Evolutionary conservation across 2,797 vertebrate species (phyloP).

Genomic region (Argyrosomus regius): DNA sequence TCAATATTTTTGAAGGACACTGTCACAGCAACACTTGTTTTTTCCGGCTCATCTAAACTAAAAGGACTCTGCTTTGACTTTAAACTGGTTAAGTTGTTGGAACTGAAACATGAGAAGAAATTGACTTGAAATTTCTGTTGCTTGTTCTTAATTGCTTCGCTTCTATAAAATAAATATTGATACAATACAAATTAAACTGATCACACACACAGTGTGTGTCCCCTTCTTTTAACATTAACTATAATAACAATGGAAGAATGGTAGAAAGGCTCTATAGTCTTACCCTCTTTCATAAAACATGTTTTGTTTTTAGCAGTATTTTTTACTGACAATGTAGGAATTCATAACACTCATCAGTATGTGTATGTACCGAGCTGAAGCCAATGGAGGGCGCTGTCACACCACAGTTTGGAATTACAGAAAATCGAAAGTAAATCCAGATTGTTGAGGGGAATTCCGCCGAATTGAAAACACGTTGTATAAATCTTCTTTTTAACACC

Average conservation of each 20-base stretch:
- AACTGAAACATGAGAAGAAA: neutral
- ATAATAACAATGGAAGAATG: neutral
- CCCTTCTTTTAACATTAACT: neutral
- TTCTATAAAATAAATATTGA: too few species aligned
- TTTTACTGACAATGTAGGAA: neutral
- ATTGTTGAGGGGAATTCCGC: constrained; percentile 44
- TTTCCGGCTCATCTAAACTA: too few species aligned
- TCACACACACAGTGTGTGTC: neutral
- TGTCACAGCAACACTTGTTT: neutral
- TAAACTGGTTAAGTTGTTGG: neutral
- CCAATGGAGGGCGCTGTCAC: neutral
- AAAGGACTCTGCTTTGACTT: neutral
- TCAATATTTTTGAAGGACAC: too few species aligned
- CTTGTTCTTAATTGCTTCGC: neutral
- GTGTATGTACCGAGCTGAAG: neutral
- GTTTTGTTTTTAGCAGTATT: neutral
- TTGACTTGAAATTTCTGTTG: neutral
- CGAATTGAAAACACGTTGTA: neutral
- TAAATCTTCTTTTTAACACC: neutral
- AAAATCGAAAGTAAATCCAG: constrained; percentile 62
- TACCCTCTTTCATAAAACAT: neutral
- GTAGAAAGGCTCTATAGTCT: too few species aligned
- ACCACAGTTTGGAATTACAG: neutral
- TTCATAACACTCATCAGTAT: neutral
- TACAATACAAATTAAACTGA: too few species aligned